Percentiles rank a stretch among this genome's conserved stretches.
These are phyloP conservation scores for Erebia ligea DNA, from an alignment of 2,888 invertebrate species.

Conservation along the genomic window DNA sequence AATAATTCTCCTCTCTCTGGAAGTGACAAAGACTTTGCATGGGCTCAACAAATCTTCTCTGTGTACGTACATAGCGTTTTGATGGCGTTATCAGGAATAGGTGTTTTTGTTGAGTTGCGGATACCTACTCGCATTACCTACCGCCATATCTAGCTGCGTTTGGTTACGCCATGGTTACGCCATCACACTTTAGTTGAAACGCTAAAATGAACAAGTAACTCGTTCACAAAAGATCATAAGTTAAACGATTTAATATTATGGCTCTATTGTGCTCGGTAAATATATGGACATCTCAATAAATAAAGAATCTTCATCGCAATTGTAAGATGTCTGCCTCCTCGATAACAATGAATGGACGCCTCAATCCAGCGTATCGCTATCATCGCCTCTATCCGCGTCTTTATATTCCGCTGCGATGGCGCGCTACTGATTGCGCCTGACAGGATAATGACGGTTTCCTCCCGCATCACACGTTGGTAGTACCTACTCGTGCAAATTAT, in stretches of 20 bases:
- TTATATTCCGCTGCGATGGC: conserved; percentile 49
- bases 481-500: conserved; percentile 66
- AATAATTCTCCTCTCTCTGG: no score
- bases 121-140: no score
- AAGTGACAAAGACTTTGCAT: no score
- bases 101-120: no score
- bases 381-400: conserved; percentile 45
- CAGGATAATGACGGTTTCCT: conserved; percentile 81
- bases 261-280: background rate
- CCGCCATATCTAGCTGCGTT: no score
- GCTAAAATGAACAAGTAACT: background rate
- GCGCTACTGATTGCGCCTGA: conserved; percentile 75
- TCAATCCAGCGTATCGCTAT: conserved; percentile 27
- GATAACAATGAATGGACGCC: conserved; percentile 37
- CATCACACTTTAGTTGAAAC: background rate
- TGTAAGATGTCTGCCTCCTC: conserved; percentile 5
- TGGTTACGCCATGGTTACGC: background rate
- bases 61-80: no score
- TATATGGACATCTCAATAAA: conserved; percentile 6
- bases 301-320: conserved; percentile 17
- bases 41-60: no score
- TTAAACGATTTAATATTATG: background rate
- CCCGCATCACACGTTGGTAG: conserved; percentile 66
- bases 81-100: no score
- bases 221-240: background rate